Conservation (phyloP, 2,888 invertebrate species). For the Synergus gifuensis region DNA sequence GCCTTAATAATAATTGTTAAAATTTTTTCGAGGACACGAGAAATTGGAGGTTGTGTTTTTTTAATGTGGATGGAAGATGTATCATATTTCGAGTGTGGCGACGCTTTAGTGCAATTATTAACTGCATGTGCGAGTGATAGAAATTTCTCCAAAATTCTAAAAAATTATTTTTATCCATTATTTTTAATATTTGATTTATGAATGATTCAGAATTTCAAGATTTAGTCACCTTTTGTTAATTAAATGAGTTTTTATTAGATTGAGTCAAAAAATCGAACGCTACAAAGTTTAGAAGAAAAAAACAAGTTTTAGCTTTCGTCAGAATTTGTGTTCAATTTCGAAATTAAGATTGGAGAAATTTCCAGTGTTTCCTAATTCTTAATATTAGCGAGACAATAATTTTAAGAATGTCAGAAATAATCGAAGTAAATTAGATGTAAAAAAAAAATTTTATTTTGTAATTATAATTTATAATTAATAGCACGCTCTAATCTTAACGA, state of each 20-base stretch:
- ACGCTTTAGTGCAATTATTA: not conserved
- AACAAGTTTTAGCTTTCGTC: not conserved
- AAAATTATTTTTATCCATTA: not conserved
- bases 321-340: not conserved
- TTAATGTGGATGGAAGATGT: not conserved
- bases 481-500: not conserved
- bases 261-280: too few relatives aligned
- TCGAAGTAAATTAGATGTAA: not conserved
- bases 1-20: not conserved
- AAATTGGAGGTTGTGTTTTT: not conserved
- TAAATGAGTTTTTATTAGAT: not conserved
- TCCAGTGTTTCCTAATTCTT: not conserved
- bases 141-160: not conserved
- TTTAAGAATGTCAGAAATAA: not conserved
- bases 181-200: not conserved
- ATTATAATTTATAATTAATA: not conserved
- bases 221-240: not conserved
- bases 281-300: too few relatives aligned
- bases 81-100: not conserved
- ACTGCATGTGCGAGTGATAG: not conserved
- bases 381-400: not conserved
- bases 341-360: not conserved
- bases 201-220: not conserved
- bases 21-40: not conserved
- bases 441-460: not conserved